Evolutionary conservation across 2,888 invertebrate genomes (phyloP), one percentile per base, ranked within the genome.

Genomic region (Sericinus montela): DNA sequence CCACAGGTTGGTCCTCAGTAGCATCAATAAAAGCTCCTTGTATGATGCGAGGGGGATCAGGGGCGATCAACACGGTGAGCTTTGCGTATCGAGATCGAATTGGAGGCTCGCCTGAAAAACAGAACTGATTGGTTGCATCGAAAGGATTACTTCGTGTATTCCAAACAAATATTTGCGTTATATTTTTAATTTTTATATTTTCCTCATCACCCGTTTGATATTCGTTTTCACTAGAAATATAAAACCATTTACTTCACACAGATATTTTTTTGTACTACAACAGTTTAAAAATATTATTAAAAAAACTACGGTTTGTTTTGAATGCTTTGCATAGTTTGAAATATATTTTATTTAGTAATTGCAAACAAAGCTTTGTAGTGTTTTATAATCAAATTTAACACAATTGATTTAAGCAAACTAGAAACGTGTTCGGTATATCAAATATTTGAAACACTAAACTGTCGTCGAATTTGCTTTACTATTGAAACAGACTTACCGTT

Each of bases 1-100:
- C 95, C 35, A 97, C 93, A 70, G 96, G 95, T 41, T 95, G 91
- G 73, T 97, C 97, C 77, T 97, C 97, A 0, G 96, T 95, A n/a
- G 97, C 96, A 48, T 94, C 92, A 58, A 97, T 91, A 58, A 93
- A 92, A 56, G 94, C 92, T 6, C 95, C 97, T 72, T 96, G 96
- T 8, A 94, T 87, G 61, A 98, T 97, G 70, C 93, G 93, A 0
- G 98, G 98, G 6, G 95, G 93, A 56, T 97, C 95, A 0, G 98
- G 98, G 0, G 97, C 96, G 45, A 97, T 96, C 62, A 96, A 89
- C 5, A 98, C 93, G 1, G 95, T 94, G 25, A 98, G 90, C 42
- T 92, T 92, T 34, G 97, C 98, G 73, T 94, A 95, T 60, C 94
- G 91, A 30, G 97, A 97, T 36, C 97, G 90, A 46, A 98, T 94